Evolutionary conservation across 2,797 vertebrate genomes (phyloP).

Genomic region (Schizopygopsis malacanthus): DNA sequence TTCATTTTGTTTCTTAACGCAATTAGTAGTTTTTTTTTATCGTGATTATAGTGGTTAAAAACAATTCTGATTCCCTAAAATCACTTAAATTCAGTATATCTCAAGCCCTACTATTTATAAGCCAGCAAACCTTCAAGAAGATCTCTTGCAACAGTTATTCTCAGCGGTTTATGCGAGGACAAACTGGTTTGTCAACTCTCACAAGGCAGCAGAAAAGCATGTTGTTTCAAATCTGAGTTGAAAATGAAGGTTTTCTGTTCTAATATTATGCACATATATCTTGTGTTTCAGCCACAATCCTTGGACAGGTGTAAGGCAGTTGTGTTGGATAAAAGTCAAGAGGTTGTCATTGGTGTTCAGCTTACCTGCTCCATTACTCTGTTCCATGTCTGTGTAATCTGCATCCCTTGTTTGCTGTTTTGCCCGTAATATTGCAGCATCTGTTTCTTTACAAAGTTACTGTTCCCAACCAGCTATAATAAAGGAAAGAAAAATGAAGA

Average conservation of each 20-base stretch:
- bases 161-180: not conserved
- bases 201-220: slow-evolving; percentile 23
- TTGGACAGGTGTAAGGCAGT: not conserved
- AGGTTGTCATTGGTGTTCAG: not conserved
- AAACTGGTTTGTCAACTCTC: slow-evolving; percentile 36
- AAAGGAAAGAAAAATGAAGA: not conserved
- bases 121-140: not conserved
- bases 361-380: slow-evolving; percentile 79
- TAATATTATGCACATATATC: slow-evolving; percentile 8
- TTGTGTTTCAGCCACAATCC: not conserved
- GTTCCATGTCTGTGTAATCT: slow-evolving; percentile 79
- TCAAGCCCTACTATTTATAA: no score
- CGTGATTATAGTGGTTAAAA: not conserved
- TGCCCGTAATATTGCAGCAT: slow-evolving; percentile 76
- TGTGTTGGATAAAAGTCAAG: not conserved
- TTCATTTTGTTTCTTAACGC: not conserved
- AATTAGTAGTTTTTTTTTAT: not conserved
- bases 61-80: not conserved
- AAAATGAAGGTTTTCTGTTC: not conserved
- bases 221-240: slow-evolving; percentile 35
- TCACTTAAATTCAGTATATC: not conserved
- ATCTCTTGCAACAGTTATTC: not conserved
- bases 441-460: slow-evolving; percentile 78
- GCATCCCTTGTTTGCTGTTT: slow-evolving; percentile 51
- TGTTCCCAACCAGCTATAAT: slow-evolving; percentile 75